Evolutionary conservation across 2,797 vertebrate genomes (phyloP), one percentile per base, ranked within the genome.

Genomic region (Cuculus canorus): DNA sequence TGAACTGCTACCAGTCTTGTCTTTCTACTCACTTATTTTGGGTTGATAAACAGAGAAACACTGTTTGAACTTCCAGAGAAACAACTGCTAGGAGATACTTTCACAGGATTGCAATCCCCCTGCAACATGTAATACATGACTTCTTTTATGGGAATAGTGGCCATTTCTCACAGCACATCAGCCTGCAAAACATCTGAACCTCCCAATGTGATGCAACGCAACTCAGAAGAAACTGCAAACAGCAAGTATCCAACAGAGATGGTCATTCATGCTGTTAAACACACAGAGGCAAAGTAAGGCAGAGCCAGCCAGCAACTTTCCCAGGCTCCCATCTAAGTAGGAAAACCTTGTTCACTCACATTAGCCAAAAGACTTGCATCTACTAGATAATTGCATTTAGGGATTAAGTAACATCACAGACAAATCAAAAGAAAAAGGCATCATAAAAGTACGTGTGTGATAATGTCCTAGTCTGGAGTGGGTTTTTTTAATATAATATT

Each of bases 211-310:
- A 92, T 6, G 66, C 82, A 81, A 93, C 6, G 0, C 41, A 27
- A 35, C 61, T 85, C 8, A 0, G 17, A 56, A 86, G 77, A 82
- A 86, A 11, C 37, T 5, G 63, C 35, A 78, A 70, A 70, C 5
- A 53, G 4, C 37, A 27, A 53, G 64, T 7, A 35, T 33, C n/a
- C n/a, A 27, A 41, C 68, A 54, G 28, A 39, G 76, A 32, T 52
- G 3, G 1, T 35, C 57, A 27, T 47, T 5, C 0, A 0, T 5
- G 17, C 52, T 17, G 2, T 9, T 63, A 50, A 78, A 56, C 50
- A 13, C 39, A 3, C 0, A 2, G 24, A 35, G 50, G 63, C 19
- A 25, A 45, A 61, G 43, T 19, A 33, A 66, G 68, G 24, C 50
- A 90, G 53, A 60, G 65, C 24, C 78, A 85, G 63, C n/a, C 5